Base-by-base conservation (phyloP, 92 coral and sea anemone species). In the Nematostella vectensis region DNA sequence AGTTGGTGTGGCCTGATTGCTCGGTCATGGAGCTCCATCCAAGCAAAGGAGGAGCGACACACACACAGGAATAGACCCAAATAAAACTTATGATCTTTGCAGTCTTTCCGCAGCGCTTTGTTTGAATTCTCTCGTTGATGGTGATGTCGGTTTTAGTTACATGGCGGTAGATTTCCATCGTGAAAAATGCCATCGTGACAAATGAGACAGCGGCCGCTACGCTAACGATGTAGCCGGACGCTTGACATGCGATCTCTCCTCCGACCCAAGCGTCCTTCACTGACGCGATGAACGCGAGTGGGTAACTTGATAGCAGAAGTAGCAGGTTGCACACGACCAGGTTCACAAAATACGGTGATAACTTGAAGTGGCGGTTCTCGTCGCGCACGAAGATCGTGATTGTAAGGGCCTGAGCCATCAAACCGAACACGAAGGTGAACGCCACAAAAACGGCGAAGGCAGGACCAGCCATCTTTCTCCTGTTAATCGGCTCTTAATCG, bases 21-120 rank as follows among this genome's bases (percentile, higher is more conserved):
- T 1, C 4, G 11, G 4, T 18, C 1, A 54, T 11, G 1, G 27
- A n/a, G n/a, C 59, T 54, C 59, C 59, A 54, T 29, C 59, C 59
- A 3, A 54, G n/a, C 2, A 54, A 21, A 13, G 38, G 59, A 21
- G 59, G 59, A 17, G 31, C 36, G 1, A 6, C 2, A 19, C 59
- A 54, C 1, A 29, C 13, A 11, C 17, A 11, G 4, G 33, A 2
- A 19, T 54, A 54, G 8, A 25, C 44, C 59, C 59, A 54, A 40
- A 54, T 25, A 25, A 4, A 12, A 11, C 25, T 1, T 10, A 54
- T 11, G 1, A 54, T 3, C 59, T 54, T 54, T 21, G 19, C 3
- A 54, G 18, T 20, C 8, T 23, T 54, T 4, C 37, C 1, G 2
- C 31, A 15, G 40, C 40, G 40, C 15, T 33, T 15, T 6, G 40